phyloP scores from a whole-genome alignment of 2,113 vertebrate species.

The Poeciliopsis turrubarensis region DNA sequence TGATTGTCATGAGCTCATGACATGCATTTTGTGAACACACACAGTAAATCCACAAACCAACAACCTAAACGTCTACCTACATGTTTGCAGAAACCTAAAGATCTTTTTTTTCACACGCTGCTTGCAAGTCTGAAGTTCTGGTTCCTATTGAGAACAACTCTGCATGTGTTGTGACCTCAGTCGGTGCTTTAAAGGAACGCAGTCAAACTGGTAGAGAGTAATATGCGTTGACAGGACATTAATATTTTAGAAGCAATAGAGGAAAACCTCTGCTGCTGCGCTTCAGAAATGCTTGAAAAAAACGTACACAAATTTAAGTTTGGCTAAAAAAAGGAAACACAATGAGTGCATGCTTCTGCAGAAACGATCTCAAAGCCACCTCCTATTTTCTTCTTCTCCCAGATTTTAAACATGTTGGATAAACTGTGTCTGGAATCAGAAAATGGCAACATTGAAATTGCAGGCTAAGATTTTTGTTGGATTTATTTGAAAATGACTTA shows the following conservation, averaged over 20 bases:
- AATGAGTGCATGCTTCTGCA: neutral
- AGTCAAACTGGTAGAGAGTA: constrained; percentile 54
- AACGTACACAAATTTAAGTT: constrained; percentile 21
- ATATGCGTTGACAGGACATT: constrained; percentile 66
- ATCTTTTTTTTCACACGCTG: no score
- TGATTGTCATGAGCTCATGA: no score
- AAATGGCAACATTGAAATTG: neutral
- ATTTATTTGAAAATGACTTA: neutral
- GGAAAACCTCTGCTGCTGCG: constrained; percentile 41
- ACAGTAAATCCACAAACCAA: no score
- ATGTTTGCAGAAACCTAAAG: no score
- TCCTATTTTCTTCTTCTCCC: neutral
- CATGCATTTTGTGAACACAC: no score
- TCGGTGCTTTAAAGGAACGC: constrained; percentile 36
- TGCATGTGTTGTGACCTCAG: constrained; percentile 27
- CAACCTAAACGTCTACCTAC: no score
- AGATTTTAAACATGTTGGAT: neutral
- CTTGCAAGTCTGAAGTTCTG: constrained; percentile 1
- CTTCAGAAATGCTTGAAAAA: constrained; percentile 37
- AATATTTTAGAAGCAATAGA: constrained; percentile 65
- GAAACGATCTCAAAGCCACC: neutral
- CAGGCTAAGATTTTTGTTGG: neutral
- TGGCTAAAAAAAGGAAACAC: constrained; percentile 9
- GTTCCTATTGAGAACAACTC: constrained; percentile 15
- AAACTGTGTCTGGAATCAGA: neutral